Conservation (phyloP, 2,113 vertebrate species). For the Ptilorrhoa leucosticta region DNA sequence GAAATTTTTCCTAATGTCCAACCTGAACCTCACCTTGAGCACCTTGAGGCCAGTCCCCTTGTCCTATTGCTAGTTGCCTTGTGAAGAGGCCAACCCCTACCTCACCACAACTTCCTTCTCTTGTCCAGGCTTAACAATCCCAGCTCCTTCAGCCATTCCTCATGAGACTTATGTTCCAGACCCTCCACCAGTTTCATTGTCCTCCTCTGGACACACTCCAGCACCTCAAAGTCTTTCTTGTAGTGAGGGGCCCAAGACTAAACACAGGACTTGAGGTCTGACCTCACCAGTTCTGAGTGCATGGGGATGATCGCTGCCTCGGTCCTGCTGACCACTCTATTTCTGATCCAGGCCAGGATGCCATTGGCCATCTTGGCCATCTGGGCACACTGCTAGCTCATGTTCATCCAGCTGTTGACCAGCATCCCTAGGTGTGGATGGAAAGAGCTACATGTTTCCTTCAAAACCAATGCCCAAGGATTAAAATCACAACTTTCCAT, state of each 20-base stretch:
- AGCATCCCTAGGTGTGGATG: background rate
- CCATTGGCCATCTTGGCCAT: background rate
- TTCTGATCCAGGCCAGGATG: background rate
- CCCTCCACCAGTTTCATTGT: background rate
- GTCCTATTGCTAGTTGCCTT: rapidly evolving
- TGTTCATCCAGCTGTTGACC: background rate
- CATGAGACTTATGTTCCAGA: background rate
- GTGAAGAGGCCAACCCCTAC: background rate
- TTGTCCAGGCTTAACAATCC: background rate
- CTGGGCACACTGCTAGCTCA: background rate
- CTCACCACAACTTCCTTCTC: background rate
- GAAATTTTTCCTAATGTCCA: background rate
- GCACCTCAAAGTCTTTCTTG: background rate
- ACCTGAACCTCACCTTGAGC: background rate
- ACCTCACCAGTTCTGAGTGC: background rate
- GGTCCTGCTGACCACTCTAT: background rate
- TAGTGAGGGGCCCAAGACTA: background rate
- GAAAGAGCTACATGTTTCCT: background rate
- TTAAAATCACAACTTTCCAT: background rate
- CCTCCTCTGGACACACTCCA: background rate
- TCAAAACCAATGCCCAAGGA: background rate
- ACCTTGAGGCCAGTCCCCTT: background rate
- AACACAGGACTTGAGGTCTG: background rate
- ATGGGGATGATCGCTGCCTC: rapidly evolving
- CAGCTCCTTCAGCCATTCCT: background rate